Conservation (phyloP, 2,797 vertebrate genomes). For the Delichon dasypus region DNA sequence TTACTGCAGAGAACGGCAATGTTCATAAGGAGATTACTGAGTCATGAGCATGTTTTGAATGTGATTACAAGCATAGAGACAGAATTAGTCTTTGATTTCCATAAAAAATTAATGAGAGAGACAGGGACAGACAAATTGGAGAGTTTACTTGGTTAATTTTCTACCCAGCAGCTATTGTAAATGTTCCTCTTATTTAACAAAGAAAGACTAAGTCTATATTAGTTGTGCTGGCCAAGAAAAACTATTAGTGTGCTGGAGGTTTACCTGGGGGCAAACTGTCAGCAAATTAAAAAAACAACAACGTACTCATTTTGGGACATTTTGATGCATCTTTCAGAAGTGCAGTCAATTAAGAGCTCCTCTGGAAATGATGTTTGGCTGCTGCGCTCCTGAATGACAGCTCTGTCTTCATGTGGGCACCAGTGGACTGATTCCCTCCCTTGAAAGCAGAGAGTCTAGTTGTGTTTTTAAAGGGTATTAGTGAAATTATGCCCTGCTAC, state of each 20-base stretch:
- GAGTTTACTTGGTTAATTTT: slow-evolving; percentile 54
- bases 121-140: slow-evolving; percentile 14
- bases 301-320: not conserved
- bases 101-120: slow-evolving; percentile 48
- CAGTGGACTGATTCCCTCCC: not conserved
- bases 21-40: slow-evolving; percentile 56
- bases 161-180: slow-evolving; percentile 35
- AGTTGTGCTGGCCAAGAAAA: slow-evolving; percentile 5
- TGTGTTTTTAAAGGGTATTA: not conserved
- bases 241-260: not conserved
- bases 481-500: not conserved
- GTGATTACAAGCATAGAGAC: slow-evolving; percentile 37
- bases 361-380: not conserved
- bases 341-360: not conserved
- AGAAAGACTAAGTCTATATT: not conserved
- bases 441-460: not conserved
- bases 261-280: slow-evolving; percentile 3
- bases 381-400: not conserved
- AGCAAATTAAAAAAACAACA: slow-evolving; percentile 14
- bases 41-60: slow-evolving; percentile 51
- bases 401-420: not conserved
- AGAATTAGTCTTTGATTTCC: slow-evolving; percentile 46
- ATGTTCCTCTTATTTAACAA: slow-evolving; percentile 33
- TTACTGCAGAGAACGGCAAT: not conserved
- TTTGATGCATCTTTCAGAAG: slow-evolving; percentile 24